These are phyloP conservation scores for Camelus dromedarius DNA, from an alignment of 2,113 vertebrate species.

Conservation along the genomic window DNA sequence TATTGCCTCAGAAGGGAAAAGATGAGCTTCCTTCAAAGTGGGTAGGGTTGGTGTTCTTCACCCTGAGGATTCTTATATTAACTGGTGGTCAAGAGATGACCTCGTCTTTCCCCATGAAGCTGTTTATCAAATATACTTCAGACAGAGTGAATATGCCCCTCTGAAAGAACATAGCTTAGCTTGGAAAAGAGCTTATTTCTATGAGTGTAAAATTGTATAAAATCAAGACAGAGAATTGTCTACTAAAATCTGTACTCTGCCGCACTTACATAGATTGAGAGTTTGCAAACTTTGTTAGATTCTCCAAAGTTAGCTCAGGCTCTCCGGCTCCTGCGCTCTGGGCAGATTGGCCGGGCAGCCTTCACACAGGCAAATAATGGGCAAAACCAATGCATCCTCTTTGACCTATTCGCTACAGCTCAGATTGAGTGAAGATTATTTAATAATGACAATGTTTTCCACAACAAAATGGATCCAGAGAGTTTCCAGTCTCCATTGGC, in stretches of 20 bases:
- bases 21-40: background rate
- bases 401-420: background rate
- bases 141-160: background rate
- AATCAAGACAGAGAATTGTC: background rate
- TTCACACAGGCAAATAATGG: background rate
- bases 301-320: background rate
- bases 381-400: background rate
- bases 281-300: background rate
- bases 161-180: background rate
- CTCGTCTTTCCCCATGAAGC: background rate
- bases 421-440: conserved; percentile 17
- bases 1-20: background rate
- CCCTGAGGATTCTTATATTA: background rate
- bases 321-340: background rate
- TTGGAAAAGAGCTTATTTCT: background rate
- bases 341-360: background rate
- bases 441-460: conserved; percentile 58
- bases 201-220: background rate
- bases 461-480: background rate
- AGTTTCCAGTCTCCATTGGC: background rate
- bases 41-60: background rate
- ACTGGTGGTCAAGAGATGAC: background rate
- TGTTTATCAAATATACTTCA: background rate
- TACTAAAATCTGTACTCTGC: conserved; percentile 4
- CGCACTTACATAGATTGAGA: background rate